These are phyloP conservation scores for Xiphorhynchus erythropygius DNA, from an alignment of 2,797 vertebrate genomes.

Conservation along the genomic window DNA sequence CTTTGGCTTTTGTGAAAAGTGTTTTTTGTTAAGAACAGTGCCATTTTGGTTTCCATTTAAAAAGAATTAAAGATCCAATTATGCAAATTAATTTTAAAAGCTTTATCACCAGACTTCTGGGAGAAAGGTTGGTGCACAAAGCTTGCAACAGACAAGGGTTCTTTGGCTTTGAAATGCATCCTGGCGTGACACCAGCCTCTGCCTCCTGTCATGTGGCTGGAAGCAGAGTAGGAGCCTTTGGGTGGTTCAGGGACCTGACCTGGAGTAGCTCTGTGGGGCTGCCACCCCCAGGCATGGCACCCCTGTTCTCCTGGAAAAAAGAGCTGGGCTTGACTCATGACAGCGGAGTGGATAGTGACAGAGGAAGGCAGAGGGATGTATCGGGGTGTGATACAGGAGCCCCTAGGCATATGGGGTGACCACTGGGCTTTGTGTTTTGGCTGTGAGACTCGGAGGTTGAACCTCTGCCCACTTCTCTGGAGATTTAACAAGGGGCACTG, in stretches of 20 bases:
- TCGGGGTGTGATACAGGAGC: not conserved
- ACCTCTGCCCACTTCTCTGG: not conserved
- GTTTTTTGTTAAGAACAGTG: not conserved
- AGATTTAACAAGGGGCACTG: not conserved
- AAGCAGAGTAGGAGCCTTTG: not conserved
- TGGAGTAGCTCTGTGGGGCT: not conserved
- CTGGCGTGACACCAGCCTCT: rapidly evolving
- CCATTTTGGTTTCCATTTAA: constrained; percentile 45
- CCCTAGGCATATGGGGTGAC: rapidly evolving
- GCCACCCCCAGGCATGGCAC: not conserved
- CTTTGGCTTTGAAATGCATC: constrained; percentile 43
- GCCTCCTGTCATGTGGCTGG: not conserved
- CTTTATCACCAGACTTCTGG: not conserved
- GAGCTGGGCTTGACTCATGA: not conserved
- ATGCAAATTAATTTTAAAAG: constrained; percentile 53
- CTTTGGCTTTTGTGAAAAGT: not conserved
- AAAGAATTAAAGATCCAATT: constrained; percentile 53
- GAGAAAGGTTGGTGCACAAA: constrained; percentile 13
- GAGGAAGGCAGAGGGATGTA: not conserved
- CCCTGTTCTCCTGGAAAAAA: not conserved
- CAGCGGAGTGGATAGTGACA: not conserved
- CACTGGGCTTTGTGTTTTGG: not conserved
- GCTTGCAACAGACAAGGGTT: not conserved
- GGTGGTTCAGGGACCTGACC: not conserved
- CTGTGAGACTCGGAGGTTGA: not conserved